A percentile compares a stretch with the other conserved stretches of the same genome.
Evolutionary conservation across 2,113 vertebrate genomes (phyloP).

Genomic region (zebrafish (Danio rerio)): DNA sequence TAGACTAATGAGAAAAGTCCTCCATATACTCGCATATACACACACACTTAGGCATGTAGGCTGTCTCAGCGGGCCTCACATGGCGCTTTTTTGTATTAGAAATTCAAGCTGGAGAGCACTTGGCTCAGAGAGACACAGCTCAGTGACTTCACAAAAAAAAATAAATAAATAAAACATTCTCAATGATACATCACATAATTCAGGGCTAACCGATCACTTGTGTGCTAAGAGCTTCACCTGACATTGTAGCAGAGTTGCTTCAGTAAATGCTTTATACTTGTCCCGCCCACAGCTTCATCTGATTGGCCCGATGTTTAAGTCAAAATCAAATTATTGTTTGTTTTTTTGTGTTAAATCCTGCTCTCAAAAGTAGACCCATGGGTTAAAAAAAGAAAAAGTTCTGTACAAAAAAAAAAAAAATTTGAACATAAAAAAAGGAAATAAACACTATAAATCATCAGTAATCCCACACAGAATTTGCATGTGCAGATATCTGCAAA

Average conservation of each 20-base stretch:
- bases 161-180: not conserved
- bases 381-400: too few species aligned
- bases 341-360: too few species aligned
- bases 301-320: not conserved
- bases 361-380: too few species aligned
- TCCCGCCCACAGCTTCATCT: not conserved
- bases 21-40: constrained; percentile 45
- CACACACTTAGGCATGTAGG: not conserved
- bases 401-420: too few species aligned
- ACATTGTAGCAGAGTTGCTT: not conserved
- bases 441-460: too few species aligned
- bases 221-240: not conserved
- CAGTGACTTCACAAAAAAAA: not conserved
- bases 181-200: not conserved
- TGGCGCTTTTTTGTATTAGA: not conserved
- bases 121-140: not conserved
- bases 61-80: not conserved
- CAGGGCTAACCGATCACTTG: not conserved
- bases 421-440: too few species aligned
- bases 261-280: not conserved
- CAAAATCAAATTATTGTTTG: not conserved
- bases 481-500: too few species aligned
- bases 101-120: not conserved
- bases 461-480: too few species aligned
- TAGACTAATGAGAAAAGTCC: constrained; percentile 69